phyloP scores from a whole-genome alignment of 2,113 vertebrate species.

The Corythoichthys intestinalis region DNA sequence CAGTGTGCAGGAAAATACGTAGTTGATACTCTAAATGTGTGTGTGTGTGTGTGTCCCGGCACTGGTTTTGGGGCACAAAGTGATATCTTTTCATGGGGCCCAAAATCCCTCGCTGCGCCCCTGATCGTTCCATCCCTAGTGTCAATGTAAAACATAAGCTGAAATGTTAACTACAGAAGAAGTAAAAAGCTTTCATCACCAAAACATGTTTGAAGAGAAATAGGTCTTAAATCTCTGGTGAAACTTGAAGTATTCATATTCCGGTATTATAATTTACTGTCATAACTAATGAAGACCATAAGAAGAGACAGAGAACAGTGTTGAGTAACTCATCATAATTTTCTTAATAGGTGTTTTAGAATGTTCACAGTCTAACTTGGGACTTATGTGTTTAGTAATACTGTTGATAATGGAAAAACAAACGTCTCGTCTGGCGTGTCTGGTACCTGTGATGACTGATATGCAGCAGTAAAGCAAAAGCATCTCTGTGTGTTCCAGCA shows the following conservation, averaged over 20 bases:
- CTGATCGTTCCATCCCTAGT: no score
- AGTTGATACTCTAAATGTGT: no score
- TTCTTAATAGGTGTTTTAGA: conserved; percentile 13
- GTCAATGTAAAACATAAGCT: background rate
- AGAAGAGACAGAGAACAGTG: background rate
- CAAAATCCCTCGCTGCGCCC: no score
- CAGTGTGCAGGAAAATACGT: no score
- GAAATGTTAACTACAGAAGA: background rate
- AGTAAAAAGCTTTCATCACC: background rate
- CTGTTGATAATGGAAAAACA: conserved; percentile 45
- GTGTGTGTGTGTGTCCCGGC: no score
- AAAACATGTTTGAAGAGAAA: background rate
- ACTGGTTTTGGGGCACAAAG: no score
- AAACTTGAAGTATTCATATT: background rate
- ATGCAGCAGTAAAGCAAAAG: conserved; percentile 49
- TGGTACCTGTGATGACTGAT: conserved; percentile 58
- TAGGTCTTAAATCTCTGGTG: background rate
- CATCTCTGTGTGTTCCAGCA: conserved; percentile 39
- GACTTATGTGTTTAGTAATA: conserved; percentile 38
- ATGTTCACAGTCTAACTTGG: conserved; percentile 13
- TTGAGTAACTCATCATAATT: background rate
- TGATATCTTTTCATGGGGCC: no score
- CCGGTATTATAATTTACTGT: background rate
- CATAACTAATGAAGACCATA: background rate
- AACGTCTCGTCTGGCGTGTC: conserved; percentile 40